Base-by-base conservation (phyloP, 2,797 vertebrate genomes). In the Petrocephalus schoutedeni region DNA sequence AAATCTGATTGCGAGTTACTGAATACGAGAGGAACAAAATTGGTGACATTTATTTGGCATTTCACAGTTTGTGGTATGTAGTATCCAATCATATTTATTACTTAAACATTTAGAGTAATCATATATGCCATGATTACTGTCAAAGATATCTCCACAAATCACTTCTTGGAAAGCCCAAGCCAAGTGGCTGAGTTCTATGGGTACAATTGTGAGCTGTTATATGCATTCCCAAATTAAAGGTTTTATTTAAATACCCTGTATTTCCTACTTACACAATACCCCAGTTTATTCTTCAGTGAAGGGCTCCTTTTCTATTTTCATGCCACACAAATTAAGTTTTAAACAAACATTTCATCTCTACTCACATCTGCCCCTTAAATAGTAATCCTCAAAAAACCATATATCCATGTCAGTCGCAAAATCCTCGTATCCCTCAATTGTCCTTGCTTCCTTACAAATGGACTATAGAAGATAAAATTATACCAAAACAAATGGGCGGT, bases 1-100 rank as follows among this genome's bases (percentile, higher is more conserved):
- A 86, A 86, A 88, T 89, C 87, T 86, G 87, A 88, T 74, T 54
- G 85, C 67, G 61, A 91, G 88, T 92, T 90, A 91, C 89, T 89
- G 89, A 88, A 92, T 88, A 88, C 89, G 90, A 89, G 87, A 91
- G 94, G 93, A 93, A 93, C 89, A 51, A 51, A 51, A 90, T 89
- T n/a, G 86, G 7, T 2, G 91, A 93, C 89, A 57, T 93, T 94
- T 94, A 93, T 89, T 91, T 93, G 91, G 91, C 56, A 64, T 67
- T 59, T 89, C 88, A 92, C 90, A 92, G 92, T 88, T 89, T 77
- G 41, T 64, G 77, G 88, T 77, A 89, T 89, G 82, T 92, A 89
- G 91, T 89, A 88, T 90, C 91, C 28, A 21, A 89, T 88, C 87
- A 87, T 87, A 89, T 89, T 92, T 88, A 92, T 90, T 88, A 77